Conservation (phyloP, 1,140 invertebrate genomes). For the Atta colombica region DNA sequence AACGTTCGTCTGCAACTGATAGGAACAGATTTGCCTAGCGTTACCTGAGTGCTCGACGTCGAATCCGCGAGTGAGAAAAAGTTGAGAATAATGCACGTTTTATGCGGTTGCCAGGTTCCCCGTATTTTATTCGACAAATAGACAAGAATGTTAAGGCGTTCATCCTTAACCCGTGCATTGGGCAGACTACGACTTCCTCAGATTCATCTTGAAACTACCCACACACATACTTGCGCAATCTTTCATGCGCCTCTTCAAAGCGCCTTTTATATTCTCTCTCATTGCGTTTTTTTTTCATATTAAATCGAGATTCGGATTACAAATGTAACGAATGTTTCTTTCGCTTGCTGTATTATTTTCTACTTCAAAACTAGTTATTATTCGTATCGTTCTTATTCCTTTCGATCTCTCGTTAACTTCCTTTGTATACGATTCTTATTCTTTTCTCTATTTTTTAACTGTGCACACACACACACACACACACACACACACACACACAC, state of each 20-base stretch:
- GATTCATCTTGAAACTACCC: slow-evolving; percentile 15
- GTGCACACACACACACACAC: too few species aligned
- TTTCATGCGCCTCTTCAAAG: neutral
- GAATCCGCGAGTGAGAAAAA: slow-evolving; percentile 65
- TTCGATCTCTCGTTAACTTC: neutral
- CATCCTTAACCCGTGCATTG: neutral
- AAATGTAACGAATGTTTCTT: slow-evolving; percentile 15
- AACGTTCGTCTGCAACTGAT: slow-evolving; percentile 72
- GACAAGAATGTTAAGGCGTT: slow-evolving; percentile 47
- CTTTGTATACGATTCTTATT: neutral
- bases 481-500: too few species aligned
- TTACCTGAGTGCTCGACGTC: slow-evolving; percentile 21
- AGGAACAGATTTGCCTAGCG: slow-evolving; percentile 74
- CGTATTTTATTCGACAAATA: slow-evolving; percentile 75
- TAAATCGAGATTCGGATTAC: slow-evolving; percentile 47
- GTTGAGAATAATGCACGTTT: slow-evolving; percentile 75
- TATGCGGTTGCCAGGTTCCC: slow-evolving; percentile 63
- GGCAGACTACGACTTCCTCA: neutral
- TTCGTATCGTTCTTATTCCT: neutral
- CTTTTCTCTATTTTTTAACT: neutral
- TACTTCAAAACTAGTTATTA: neutral
- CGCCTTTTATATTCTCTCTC: neutral
- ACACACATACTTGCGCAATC: neutral
- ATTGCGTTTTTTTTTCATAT: neutral
- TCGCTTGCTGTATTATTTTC: neutral